Base-by-base conservation (phyloP, 2,797 vertebrate species). In the Manis javanica region DNA sequence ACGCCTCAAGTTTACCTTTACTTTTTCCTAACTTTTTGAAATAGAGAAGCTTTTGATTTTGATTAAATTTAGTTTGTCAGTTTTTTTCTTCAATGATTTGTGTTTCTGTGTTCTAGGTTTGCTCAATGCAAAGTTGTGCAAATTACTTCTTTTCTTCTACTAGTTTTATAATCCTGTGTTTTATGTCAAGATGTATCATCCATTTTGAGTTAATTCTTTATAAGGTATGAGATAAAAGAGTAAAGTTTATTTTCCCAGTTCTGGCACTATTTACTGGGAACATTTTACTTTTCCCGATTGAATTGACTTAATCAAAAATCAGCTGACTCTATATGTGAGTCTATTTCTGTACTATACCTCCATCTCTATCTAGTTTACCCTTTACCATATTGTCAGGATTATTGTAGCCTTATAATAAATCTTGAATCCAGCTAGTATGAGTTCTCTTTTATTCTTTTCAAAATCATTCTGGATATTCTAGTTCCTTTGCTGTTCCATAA, bases 91-190 rank as follows among this genome's bases (percentile, higher is more conserved):
- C 42, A 46, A 39, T 23, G 29, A 46, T 53, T 86, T 82, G 7
- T 82, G 7, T 77, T 91, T 92, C 46, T 89, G 24, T 90, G 66
- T 75, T 95, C 61, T 88, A 21, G 83, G 64, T 86, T 95, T 85
- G 23, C 26, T 53, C 55, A 74, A 0, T 71, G 34, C 18, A 87
- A 61, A 92, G 14, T 72, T 93, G 8, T 81, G 6, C 46, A 68
- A 29, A 24, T 91, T 49, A 29, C 42, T 46, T 2, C 3, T 68
- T 75, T 78, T 71, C 57, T 84, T 69, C 24, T 69, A 69, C 18
- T 49, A 53, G 34, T 79, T 94, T 86, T 89, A 51, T 63, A 37
- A 53, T 69, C 93, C 59, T 14, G 24, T 5, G 15, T 78, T 92
- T 94, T 72, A 85, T 90, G 23, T 92, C 18, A 77, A 72, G 5